Percentiles rank a stretch among this genome's conserved stretches.
Evolutionary conservation across 1,140 invertebrate species (phyloP).

Genomic region (Hypothenemus hampei): DNA sequence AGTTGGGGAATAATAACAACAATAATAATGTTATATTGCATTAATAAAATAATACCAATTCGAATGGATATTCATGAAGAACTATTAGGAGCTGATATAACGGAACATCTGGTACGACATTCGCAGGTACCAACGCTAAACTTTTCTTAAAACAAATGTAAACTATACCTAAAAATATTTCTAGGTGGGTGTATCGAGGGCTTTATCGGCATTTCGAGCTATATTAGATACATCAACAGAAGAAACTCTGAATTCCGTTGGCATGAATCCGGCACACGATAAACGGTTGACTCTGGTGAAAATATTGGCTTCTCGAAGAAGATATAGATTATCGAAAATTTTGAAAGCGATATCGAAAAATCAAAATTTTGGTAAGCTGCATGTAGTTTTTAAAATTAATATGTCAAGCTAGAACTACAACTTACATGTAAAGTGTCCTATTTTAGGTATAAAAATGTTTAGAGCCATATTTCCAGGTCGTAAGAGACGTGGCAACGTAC

Average conservation of each 20-base stretch:
- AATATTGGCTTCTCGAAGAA: slow-evolving; percentile 30
- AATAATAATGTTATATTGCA: slow-evolving; percentile 64
- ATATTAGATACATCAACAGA: slow-evolving; percentile 46
- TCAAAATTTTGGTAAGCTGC: slow-evolving; percentile 42
- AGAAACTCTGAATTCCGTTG: slow-evolving; percentile 47
- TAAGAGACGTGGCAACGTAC: no score
- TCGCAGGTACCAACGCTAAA: slow-evolving; percentile 46
- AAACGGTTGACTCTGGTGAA: slow-evolving; percentile 38
- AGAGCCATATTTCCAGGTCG: no score
- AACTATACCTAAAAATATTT: slow-evolving; percentile 7
- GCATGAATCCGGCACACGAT: slow-evolving; percentile 55
- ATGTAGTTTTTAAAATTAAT: no score
- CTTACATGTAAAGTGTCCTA: no score
- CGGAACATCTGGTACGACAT: slow-evolving; percentile 73
- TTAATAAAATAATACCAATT: slow-evolving; percentile 75
- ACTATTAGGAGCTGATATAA: slow-evolving; percentile 79
- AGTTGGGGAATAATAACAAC: slow-evolving; percentile 70
- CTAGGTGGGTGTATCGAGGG: slow-evolving; percentile 58
- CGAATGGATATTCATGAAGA: slow-evolving; percentile 80
- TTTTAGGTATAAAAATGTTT: no score
- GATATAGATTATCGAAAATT: slow-evolving; percentile 37
- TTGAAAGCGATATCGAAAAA: slow-evolving; percentile 36
- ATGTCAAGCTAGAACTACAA: no score
- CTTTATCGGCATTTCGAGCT: slow-evolving; percentile 54
- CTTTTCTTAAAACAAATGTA: background rate